phyloP scores from a whole-genome alignment of 2,797 vertebrate species.

The Tauraco hartlaubi region DNA sequence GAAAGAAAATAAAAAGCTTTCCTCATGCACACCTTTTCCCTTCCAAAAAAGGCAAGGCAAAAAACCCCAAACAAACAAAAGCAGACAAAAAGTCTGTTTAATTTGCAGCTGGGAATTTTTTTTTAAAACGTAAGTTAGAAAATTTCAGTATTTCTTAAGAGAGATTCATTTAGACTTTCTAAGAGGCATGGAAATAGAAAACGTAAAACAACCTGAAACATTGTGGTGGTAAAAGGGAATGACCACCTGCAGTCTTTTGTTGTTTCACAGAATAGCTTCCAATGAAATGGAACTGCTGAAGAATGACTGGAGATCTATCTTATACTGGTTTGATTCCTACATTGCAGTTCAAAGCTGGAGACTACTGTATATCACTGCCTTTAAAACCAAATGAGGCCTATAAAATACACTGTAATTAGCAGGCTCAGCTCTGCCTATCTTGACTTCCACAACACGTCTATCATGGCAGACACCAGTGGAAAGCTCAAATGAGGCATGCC shows the following conservation, averaged over 20 bases:
- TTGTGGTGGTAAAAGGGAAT: not conserved
- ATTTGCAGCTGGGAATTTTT: not conserved
- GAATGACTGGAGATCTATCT: not conserved
- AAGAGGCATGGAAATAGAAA: not conserved
- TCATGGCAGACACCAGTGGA: not conserved
- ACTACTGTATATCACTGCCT: not conserved
- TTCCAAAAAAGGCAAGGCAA: not conserved
- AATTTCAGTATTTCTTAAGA: not conserved
- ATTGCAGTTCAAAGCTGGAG: not conserved
- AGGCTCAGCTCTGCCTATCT: not conserved
- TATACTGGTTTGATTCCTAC: not conserved
- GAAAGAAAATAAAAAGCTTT: not conserved
- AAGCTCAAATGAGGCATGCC: conserved; percentile 7
- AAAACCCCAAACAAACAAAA: not conserved
- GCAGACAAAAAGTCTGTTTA: not conserved
- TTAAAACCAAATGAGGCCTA: not conserved
- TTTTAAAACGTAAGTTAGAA: not conserved
- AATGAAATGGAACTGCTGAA: not conserved
- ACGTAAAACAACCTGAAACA: not conserved
- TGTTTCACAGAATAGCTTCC: not conserved
- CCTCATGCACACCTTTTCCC: not conserved
- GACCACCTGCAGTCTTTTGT: not conserved
- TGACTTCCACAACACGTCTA: not conserved
- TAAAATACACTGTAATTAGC: not conserved
- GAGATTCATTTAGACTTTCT: not conserved